Evolutionary conservation across 1,140 invertebrate genomes (phyloP), one percentile per base, ranked within the genome.

Genomic region (Anastrepha ludens): DNA sequence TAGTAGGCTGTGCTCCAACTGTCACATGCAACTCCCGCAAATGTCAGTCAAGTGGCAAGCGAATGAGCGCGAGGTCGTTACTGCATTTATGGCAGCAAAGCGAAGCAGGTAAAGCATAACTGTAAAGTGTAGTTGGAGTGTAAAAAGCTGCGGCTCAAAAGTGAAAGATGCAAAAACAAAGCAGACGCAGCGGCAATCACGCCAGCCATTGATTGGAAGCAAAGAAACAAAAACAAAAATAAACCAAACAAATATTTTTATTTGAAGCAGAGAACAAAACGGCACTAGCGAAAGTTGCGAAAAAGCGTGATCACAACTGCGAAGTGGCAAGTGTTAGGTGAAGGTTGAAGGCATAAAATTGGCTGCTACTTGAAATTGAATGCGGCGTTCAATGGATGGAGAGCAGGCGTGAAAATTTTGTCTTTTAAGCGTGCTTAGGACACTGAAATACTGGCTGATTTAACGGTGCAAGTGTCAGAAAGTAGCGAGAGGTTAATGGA

Each of bases 41-140:
- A 62, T 60, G 90, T 89, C 89, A 92, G 91, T 92, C 88, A 89
- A 91, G 91, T 89, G 91, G 89, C 89, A 88, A 91, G 90, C 90
- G 89, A 91, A 90, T 89, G 89, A 90, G 89, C 88, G 90, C 88
- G 88, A 89, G 91, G 91, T 91, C 90, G 59, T 88, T 50, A 20
- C 5, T 74, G 70, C 13, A 47, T 44, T 74, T 47, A 47, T 44
- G 15, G 29, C 41, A 47, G 44, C 70, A 15, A 47, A 74, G 70
- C 41, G 70, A 44, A 74, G 39, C 13, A 74, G 44, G 9, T 67
- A 67, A 67, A 41, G 1, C 29, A 41, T 41, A 39, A 39, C 7
- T 39, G 4, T 67, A 67, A 2, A 41, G 65, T 67, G 11, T 67
- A 67, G 65, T n/a, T 29, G 60, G 5, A 29, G 29, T 29, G 29